Evolutionary conservation across 2,888 invertebrate genomes (phyloP), one percentile per base, ranked within the genome.

Genomic region (Thyatira batis): DNA sequence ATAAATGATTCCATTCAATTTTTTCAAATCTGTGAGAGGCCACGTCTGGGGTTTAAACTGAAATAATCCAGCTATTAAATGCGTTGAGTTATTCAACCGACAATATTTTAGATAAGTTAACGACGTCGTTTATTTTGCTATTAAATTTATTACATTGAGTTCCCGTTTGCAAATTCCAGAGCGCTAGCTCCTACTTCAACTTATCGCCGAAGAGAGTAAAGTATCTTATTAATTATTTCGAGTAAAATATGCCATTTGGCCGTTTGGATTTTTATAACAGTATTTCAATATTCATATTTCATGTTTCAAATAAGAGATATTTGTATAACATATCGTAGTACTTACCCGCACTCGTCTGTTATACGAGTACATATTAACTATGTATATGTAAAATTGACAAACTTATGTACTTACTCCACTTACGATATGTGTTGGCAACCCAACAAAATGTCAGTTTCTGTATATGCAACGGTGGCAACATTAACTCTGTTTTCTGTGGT

Each of bases 1-100:
- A 89, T 89, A 84, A 89, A 89, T 89, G 83, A 84, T 79, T 78
- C 79, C 80, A 84, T 85, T 80, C 74, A 81, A 74, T 80, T 84
- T 85, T 87, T 80, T 74, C 72, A 83, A 87, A 86, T 78, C 78
- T 78, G 66, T 60, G 71, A 70, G 65, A 64, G 67, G 70, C 61
- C 66, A 62, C 67, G 72, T 72, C 64, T 72, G 64, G 59, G 39
- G 65, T 74, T 78, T 71, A 71, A 77, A 76, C 65, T 69, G 65
- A 63, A 68, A 73, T 73, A 73, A 68, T 61, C 56, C 52, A 53
- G 57, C 51, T 54, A 56, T 60, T 66, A 65, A 55, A 55, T 51
- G 58, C 54, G 57, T 67, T 74, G 65, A 73, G 73, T 71, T 74
- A 72, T 75, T 74, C 72, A 72, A 73, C 73, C 71, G 76, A 76